Conservation (phyloP, 2,888 invertebrate genomes). For the Aromia moschata region DNA sequence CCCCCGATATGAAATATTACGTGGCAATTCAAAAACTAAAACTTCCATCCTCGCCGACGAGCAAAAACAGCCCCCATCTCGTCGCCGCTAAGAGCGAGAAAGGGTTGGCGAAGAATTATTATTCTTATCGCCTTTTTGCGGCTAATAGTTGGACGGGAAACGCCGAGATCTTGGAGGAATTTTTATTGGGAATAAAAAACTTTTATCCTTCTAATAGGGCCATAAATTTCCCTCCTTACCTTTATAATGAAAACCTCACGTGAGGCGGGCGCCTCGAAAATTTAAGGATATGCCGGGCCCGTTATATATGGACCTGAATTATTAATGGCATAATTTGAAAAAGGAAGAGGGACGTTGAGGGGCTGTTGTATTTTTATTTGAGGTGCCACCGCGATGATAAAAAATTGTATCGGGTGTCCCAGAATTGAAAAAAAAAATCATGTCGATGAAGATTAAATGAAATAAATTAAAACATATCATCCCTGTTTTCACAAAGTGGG, state of each 20-base stretch:
- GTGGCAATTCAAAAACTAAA: conserved; percentile 4
- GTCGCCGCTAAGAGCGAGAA: not conserved
- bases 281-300: not conserved
- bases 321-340: not conserved
- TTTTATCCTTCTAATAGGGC: conserved; percentile 22
- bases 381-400: too few relatives aligned
- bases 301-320: not conserved
- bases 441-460: too few relatives aligned
- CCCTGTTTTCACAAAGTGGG: too few relatives aligned
- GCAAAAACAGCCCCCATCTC: not conserved
- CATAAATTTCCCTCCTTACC: conserved; percentile 18
- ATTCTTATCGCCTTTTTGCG: conserved; percentile 18
- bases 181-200: conserved; percentile 18
- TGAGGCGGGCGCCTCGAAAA: not conserved
- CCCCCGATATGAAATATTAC: conserved; percentile 17
- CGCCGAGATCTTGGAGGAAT: conserved; percentile 14
- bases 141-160: conserved; percentile 21
- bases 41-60: conserved; percentile 7
- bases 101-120: conserved; percentile 12
- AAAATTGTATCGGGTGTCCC: too few relatives aligned
- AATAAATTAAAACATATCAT: too few relatives aligned
- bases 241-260: conserved; percentile 11
- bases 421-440: too few relatives aligned
- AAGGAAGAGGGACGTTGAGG: not conserved
- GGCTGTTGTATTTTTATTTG: not conserved